A percentile compares a stretch with the other conserved stretches of the same genome.
Evolutionary conservation across 2,888 invertebrate species (phyloP).

Genomic region (Sympetrum striolatum): DNA sequence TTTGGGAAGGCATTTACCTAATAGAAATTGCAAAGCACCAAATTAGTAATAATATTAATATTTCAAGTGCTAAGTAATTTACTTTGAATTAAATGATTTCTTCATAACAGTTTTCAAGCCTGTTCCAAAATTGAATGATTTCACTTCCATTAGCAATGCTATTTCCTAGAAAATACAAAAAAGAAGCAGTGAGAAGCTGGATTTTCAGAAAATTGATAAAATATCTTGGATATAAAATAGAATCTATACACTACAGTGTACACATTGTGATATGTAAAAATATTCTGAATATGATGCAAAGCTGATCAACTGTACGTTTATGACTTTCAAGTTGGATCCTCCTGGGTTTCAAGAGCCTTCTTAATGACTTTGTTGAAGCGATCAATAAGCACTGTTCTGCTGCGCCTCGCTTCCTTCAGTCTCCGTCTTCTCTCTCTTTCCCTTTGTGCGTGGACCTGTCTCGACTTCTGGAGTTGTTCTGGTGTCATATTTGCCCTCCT

Average conservation of each 20-base stretch:
- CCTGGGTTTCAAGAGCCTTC: background rate
- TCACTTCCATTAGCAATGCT: too few species aligned
- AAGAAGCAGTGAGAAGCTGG: too few species aligned
- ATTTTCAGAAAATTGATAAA: too few species aligned
- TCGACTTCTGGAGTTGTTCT: background rate
- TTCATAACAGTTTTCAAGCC: too few species aligned
- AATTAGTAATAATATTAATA: too few species aligned
- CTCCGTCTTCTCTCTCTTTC: background rate
- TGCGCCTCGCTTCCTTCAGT: background rate
- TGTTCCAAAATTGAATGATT: too few species aligned
- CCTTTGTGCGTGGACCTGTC: background rate
- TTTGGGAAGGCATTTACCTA: too few species aligned
- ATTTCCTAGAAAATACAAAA: too few species aligned
- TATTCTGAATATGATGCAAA: background rate
- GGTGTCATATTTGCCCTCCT: background rate
- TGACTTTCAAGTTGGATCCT: background rate
- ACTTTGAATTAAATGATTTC: too few species aligned
- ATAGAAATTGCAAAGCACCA: too few species aligned
- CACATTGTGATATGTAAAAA: background rate
- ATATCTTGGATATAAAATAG: background rate
- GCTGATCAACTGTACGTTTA: background rate
- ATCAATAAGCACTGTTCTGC: background rate
- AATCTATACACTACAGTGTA: background rate
- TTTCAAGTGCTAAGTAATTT: too few species aligned
- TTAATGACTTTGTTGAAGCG: background rate